Base-by-base conservation (phyloP, 2,113 vertebrate species). In the Thomomys bottae region DNA sequence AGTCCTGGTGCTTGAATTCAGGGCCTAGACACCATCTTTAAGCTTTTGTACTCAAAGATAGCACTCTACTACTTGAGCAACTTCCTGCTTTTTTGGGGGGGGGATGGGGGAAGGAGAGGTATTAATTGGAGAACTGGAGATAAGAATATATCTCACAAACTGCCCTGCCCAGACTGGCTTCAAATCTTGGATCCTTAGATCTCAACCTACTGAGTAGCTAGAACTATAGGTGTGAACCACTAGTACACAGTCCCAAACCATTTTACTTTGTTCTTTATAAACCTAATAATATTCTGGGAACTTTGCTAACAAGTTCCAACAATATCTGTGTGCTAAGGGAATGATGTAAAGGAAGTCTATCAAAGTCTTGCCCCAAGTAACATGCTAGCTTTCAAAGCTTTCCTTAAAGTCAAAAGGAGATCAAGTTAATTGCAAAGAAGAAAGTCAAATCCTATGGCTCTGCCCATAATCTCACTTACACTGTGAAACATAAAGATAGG, bases 371-470 rank as follows among this genome's bases (percentile, higher is more conserved):
- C 71, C 76, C 89, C 11, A 2, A 70, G 54, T 30, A 92, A 86
- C 0, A 14, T 0, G 4, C 7, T 84, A 64, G 89, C 18, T 94
- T 92, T 5, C 88, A 83, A 0, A 95, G 87, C 20, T 64, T 38
- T 59, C 61, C 57, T 86, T 88, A 36, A 80, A 92, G 94, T 91
- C 8, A 76, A 34, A 75, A 95, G 6, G 77, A 90, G n/a, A 86
- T 75, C 45, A 68, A 94, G 64, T 66, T 81, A 91, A 96, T 67
- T 87, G 91, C 20, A 94, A 89, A 40, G 84, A 72, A 90, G 84
- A 89, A 89, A 87, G 87, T 66, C 54, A 94, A 95, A 94, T 82
- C 6, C 73, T 90, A 89, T 91, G 88, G 90, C 5, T 61, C 30
- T 76, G 34, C 3, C 20, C 34, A 82, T 75, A 68, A 75, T 26